Evolutionary conservation across 2,113 vertebrate species (phyloP), one percentile per base, ranked within the genome.

Genomic region (Sciurus niger): DNA sequence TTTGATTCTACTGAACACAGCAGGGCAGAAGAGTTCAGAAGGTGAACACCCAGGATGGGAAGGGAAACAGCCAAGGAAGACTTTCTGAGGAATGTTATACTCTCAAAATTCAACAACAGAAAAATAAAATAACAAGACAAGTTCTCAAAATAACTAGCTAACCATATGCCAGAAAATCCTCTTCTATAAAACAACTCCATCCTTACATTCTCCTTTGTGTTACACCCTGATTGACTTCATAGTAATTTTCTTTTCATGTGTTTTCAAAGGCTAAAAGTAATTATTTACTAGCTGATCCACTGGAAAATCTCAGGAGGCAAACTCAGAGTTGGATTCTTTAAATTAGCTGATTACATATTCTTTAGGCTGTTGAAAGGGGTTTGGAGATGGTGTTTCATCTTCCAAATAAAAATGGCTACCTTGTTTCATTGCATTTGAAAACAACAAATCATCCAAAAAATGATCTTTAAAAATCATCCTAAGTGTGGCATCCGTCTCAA

Each of bases 381-480:
- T 74, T 84, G 18, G 55, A 77, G 22, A 46, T 32, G 20, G 12
- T 10, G 2, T 92, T 97, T 96, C 10, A 76, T 7, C 20, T 95
- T 94, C 37, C 34, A 86, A 67, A 22, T 79, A 93, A 83, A 90
- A 88, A 88, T 46, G 46, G 78, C 48, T 63, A 10, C 1, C 53
- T 89, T 74, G 8, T 30, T 84, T 86, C 60, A 32, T 83, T 86
- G 2, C 16, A 76, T 88, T 86, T 82, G 46, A 93, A 96, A 94
- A 55, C 20, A 68, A 88, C 60, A 63, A 18, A 68, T 70, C 20
- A n/a, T 60, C 37, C 48, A 18, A n/a, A 70, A 68, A n/a, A n/a
- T 70, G 67, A n/a, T 70, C 16, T 84, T 96, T 72, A 73, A 87
- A 93, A 84, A 67, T 63, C 46, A 53, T 28, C 55, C 6, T 79